Evolutionary conservation across 2,797 vertebrate species (phyloP), one percentile per base, ranked within the genome.

Genomic region (Tokudaia tokunoshimensis): DNA sequence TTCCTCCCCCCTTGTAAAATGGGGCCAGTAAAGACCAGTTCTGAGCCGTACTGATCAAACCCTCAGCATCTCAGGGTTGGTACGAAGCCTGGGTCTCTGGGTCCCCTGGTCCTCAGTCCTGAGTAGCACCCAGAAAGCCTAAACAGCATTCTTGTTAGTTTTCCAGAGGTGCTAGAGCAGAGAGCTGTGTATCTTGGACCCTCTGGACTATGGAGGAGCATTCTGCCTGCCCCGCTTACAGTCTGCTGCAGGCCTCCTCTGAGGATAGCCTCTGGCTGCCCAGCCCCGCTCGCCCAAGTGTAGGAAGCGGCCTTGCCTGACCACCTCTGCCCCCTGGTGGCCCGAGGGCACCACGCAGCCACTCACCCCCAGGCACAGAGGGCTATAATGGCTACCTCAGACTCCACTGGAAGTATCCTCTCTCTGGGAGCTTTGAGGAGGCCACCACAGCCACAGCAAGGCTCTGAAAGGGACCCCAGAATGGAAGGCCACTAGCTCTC

Each of bases 281-380:
- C 9, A 22, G 11, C 57, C 41, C 37, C 0, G 37, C 22, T 70
- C 50, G 6, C 44, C 17, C 14, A 47, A 83, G 78, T 14, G 22
- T 22, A 65, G 72, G 75, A n/a, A 59, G 17, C 11, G 0, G 92
- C 90, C 96, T 92, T 41, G 41, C 78, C 80, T 92, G 92, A 92
- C 47, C 2, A 67, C 88, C 96, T 95, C 97, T 95, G 97, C 97
- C 97, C 96, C 95, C 97, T 97, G 89, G 97, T 95, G 97, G 97
- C 93, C 90, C 0, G 0, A 88, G 94, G 81, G 74, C 83, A 86
- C 22, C 3, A 72, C 76, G 41, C 94, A 94, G 34, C 50, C 13
- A 12, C 88, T 20, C 1, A 37, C 91, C 93, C 31, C 2, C 0
- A 22, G 87, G 24, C 65, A 59, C 19, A 1, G 7, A 26, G 50